Conservation (phyloP, 2,797 vertebrate genomes). For the Peromyscus melanophrys region DNA sequence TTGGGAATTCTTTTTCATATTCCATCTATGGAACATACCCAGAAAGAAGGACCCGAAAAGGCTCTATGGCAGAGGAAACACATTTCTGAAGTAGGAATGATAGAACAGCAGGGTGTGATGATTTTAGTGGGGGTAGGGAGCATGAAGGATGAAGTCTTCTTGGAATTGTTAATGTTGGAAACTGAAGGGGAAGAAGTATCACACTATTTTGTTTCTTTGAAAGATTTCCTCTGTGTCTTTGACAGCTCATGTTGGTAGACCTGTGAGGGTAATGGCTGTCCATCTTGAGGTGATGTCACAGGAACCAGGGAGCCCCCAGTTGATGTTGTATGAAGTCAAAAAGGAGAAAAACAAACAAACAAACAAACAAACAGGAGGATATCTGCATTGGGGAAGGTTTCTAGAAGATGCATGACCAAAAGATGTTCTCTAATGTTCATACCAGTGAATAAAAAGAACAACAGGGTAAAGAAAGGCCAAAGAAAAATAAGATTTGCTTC, state of each 20-base stretch:
- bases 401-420: background rate
- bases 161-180: background rate
- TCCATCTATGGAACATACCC: background rate
- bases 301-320: rapidly evolving
- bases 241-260: background rate
- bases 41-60: background rate
- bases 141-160: background rate
- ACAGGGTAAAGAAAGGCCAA: background rate
- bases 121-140: background rate
- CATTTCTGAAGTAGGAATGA: background rate
- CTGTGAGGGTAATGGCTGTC: background rate
- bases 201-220: background rate
- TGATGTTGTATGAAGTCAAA: background rate
- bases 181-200: background rate
- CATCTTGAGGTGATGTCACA: background rate
- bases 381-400: background rate
- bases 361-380: background rate
- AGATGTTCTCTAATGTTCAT: background rate
- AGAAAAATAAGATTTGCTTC: conserved; percentile 30
- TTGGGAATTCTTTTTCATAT: background rate
- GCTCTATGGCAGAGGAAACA: background rate
- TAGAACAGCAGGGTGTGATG: background rate
- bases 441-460: background rate
- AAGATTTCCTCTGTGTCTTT: background rate
- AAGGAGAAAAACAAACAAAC: background rate